A percentile compares a stretch with the other conserved stretches of the same genome.
These are phyloP conservation scores for Lycophotia porphyrea DNA, from an alignment of 2,888 invertebrate species.

Conservation along the genomic window DNA sequence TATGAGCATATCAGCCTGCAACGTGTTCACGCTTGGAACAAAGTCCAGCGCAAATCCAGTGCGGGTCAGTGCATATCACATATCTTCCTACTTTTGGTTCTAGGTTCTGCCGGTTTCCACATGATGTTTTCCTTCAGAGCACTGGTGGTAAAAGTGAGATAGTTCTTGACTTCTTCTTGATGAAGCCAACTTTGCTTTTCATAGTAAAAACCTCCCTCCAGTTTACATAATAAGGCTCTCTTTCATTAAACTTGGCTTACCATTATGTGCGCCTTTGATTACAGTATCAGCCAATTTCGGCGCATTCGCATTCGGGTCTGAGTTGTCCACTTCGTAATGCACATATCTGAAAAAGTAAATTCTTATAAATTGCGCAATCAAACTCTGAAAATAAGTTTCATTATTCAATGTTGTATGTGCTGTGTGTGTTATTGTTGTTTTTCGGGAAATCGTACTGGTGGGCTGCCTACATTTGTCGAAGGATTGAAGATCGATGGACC, in stretches of 20 bases:
- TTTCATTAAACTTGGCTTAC: constrained; percentile 48
- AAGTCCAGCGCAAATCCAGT: too few species aligned
- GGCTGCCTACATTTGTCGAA: not conserved
- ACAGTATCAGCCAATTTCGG: constrained; percentile 74
- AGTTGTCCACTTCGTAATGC: constrained; percentile 98
- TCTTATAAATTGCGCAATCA: not conserved
- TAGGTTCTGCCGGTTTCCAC: too few species aligned
- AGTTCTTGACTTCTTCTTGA: too few species aligned
- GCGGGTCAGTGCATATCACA: too few species aligned
- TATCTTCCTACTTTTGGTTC: too few species aligned
- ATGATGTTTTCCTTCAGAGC: too few species aligned
- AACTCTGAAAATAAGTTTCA: not conserved
- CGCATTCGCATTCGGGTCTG: constrained; percentile 84
- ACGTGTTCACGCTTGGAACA: too few species aligned
- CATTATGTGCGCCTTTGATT: constrained; percentile 78
- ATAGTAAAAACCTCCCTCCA: not conserved
- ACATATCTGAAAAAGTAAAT: constrained; percentile 93
- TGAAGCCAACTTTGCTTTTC: not conserved
- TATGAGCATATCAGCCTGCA: too few species aligned
- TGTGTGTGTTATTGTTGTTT: not conserved
- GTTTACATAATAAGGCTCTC: not conserved
- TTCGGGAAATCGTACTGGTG: not conserved
- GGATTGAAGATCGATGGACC: not conserved
- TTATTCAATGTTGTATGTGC: not conserved
- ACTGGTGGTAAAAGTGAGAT: too few species aligned